Conservation (phyloP, 2,797 vertebrate genomes). For the Alosa sapidissima region DNA sequence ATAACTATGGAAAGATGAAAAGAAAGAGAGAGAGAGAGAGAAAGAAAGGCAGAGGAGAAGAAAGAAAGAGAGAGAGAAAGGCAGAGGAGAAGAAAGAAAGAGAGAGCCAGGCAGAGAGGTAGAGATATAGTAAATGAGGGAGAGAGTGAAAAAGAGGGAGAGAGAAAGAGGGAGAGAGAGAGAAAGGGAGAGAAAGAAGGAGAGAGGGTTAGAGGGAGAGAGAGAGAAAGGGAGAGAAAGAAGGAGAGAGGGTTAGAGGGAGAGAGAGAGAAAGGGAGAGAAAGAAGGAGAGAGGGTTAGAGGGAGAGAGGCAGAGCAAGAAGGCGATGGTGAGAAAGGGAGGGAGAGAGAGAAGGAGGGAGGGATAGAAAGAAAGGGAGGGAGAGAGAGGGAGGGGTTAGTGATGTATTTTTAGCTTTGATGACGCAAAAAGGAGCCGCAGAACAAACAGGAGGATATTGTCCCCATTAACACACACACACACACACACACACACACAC, state of each 20-base stretch:
- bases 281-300: neutral
- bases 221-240: no score
- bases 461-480: conserved; percentile 55
- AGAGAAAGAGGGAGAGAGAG: neutral
- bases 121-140: no score
- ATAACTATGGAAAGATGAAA: no score
- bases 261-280: neutral
- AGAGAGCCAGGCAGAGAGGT: no score
- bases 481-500: conserved; percentile 15
- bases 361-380: neutral
- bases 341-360: no score
- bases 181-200: no score
- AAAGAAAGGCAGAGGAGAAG: no score
- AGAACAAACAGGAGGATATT: conserved; percentile 76
- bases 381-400: conserved; percentile 20
- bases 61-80: neutral
- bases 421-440: conserved; percentile 72
- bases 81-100: no score
- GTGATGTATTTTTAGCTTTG: conserved; percentile 71
- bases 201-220: no score
- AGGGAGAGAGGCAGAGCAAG: neutral
- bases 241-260: no score
- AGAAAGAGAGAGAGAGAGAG: neutral
- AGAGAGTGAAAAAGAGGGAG: no score
- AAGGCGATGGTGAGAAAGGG: neutral